Evolutionary conservation across 2,113 vertebrate genomes (phyloP).

Genomic region (Neotoma lepida): DNA sequence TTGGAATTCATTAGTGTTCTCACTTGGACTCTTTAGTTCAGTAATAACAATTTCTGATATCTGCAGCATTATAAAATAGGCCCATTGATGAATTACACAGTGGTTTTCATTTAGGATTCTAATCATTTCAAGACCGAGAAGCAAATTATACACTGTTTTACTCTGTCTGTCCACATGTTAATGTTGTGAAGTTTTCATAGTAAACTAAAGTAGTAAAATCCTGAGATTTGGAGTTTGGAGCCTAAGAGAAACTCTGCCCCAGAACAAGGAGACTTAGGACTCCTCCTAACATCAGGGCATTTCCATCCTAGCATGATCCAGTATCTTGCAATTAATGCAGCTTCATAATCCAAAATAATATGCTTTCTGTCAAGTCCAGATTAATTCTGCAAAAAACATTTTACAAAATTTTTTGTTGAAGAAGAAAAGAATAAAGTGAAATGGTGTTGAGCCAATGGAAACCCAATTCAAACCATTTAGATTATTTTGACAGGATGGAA

Average conservation of each 20-base stretch:
- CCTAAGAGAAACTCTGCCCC: not conserved
- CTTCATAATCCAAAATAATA: too few species aligned
- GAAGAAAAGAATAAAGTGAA: too few species aligned
- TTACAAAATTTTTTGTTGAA: too few species aligned
- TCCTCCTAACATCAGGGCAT: not conserved
- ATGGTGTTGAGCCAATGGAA: too few species aligned
- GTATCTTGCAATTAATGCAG: too few species aligned
- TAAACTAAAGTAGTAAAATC: not conserved
- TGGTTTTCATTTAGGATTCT: not conserved
- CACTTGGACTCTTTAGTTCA: not conserved
- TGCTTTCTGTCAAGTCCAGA: too few species aligned
- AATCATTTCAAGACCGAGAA: not conserved
- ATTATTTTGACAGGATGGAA: too few species aligned
- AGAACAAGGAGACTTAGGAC: not conserved
- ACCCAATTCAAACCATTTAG: too few species aligned
- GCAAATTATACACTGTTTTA: not conserved
- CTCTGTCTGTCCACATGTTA: not conserved
- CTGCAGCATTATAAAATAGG: not conserved
- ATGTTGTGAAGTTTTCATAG: not conserved
- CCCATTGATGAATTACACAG: not conserved
- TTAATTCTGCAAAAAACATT: too few species aligned
- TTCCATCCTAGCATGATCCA: too few species aligned
- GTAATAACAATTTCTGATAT: not conserved
- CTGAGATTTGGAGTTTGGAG: not conserved
- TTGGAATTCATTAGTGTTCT: not conserved